Conservation (phyloP, 2,888 invertebrate species). For the Nymphalis urticae region DNA sequence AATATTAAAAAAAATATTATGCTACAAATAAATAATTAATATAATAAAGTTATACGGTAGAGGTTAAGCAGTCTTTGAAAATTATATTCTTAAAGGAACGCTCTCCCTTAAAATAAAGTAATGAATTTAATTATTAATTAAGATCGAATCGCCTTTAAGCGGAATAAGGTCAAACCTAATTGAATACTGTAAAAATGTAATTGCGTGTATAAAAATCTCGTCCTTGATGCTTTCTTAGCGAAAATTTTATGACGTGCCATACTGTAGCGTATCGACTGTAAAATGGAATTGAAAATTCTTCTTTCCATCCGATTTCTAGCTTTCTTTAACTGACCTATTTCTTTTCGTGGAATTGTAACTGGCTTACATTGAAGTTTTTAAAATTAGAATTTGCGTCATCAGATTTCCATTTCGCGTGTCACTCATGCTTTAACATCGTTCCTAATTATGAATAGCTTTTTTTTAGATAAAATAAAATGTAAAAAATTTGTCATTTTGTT, state of each 20-base stretch:
- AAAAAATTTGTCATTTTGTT: no score
- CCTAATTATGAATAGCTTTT: no score
- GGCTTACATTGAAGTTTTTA: conserved; percentile 14
- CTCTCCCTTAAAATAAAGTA: not conserved
- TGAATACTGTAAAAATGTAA: conserved; percentile 27
- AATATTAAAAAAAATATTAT: no score
- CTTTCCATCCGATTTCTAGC: conserved; percentile 25
- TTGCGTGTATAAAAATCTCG: conserved; percentile 17
- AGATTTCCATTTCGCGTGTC: conserved; percentile 18
- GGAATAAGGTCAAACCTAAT: conserved; percentile 14
- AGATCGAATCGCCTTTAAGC: not conserved
- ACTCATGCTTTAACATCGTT: not conserved
- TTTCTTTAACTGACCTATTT: conserved; percentile 31
- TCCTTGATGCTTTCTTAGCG: conserved; percentile 26
- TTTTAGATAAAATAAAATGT: no score
- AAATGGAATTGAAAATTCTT: conserved; percentile 36
- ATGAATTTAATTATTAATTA: not conserved
- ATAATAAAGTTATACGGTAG: no score
- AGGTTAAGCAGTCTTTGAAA: no score
- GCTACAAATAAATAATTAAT: no score
- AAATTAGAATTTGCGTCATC: conserved; percentile 5
- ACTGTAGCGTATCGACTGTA: conserved; percentile 28
- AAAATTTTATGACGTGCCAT: conserved; percentile 33
- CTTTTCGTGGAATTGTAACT: conserved; percentile 25
- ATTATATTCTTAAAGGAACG: not conserved